Conservation (phyloP, 2,797 vertebrate genomes). For the Lepilemur ruficaudatus region DNA sequence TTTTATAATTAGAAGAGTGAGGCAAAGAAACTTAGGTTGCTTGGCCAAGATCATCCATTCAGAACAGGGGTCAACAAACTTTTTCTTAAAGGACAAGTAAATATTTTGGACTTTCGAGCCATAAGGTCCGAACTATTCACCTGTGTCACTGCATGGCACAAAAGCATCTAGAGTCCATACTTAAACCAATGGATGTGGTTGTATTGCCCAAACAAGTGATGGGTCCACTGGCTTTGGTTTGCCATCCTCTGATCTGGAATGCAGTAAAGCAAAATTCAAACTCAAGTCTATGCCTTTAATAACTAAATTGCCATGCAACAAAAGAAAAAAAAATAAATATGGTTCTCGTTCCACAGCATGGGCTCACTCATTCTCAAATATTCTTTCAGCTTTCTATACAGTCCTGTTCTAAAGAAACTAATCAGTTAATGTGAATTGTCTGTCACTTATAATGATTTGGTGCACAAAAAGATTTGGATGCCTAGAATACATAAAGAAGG, state of each 20-base stretch:
- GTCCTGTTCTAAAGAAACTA: not conserved
- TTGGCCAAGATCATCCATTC: not conserved
- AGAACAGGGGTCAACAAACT: not conserved
- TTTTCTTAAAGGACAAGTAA: not conserved
- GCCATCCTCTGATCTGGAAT: not conserved
- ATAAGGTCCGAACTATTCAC: not conserved
- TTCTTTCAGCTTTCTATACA: not conserved
- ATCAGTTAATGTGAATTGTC: not conserved
- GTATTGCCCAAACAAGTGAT: not conserved
- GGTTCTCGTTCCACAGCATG: not conserved
- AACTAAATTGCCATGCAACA: not conserved
- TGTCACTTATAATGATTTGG: not conserved
- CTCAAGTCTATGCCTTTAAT: not conserved
- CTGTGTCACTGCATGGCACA: rapidly evolving
- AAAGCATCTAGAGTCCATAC: not conserved
- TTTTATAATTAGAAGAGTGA: slow-evolving; percentile 41
- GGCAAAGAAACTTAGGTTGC: not conserved
- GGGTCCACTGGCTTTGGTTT: not conserved
- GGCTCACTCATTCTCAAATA: not conserved
- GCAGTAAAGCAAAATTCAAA: not conserved
- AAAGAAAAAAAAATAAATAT: not conserved
- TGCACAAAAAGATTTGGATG: not conserved
- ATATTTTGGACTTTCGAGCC: not conserved
- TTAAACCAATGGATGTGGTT: not conserved
- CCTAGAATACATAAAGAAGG: not conserved